Evolutionary conservation across 2,888 invertebrate species (phyloP).

Genomic region (Schrankia costaestrigalis): DNA sequence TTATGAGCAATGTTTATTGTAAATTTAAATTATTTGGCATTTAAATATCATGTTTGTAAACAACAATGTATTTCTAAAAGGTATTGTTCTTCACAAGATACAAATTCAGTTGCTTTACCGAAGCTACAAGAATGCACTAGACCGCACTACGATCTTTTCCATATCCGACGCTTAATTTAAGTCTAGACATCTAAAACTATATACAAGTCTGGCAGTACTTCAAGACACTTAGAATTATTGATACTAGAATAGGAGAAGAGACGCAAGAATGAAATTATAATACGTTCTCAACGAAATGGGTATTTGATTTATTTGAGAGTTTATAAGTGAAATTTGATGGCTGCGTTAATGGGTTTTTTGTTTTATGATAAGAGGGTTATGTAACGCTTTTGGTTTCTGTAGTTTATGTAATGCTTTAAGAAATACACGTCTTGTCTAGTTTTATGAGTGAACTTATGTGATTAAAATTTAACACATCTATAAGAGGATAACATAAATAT

Average conservation of each 20-base stretch:
- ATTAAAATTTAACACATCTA: too few relatives aligned
- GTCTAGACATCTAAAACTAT: conserved; percentile 30
- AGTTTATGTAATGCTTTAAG: conserved; percentile 1
- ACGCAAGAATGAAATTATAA: conserved; percentile 9
- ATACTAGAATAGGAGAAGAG: conserved; percentile 16
- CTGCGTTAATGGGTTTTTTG: conserved; percentile 27
- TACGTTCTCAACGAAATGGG: conserved; percentile 19
- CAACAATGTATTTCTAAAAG: too few relatives aligned
- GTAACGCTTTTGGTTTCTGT: conserved; percentile 12
- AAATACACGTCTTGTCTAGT: neutral
- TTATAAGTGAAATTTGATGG: conserved; percentile 37
- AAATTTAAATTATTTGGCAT: too few relatives aligned
- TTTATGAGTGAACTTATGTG: neutral
- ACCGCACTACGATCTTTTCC: conserved; percentile 15
- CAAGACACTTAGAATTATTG: conserved; percentile 29
- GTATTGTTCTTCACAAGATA: too few relatives aligned
- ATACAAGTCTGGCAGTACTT: conserved; percentile 30
- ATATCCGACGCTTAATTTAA: conserved; percentile 23
- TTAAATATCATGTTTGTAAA: too few relatives aligned
- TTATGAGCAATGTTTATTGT: too few relatives aligned
- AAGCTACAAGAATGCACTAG: too few relatives aligned
- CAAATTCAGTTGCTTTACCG: too few relatives aligned
- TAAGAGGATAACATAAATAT: too few relatives aligned
- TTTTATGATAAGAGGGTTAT: conserved; percentile 33
- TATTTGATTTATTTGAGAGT: conserved; percentile 30